A percentile compares a stretch with the other conserved stretches of the same genome.
These are phyloP conservation scores for Neocloeon triangulifer DNA, from an alignment of 1,140 invertebrate species.

Conservation along the genomic window DNA sequence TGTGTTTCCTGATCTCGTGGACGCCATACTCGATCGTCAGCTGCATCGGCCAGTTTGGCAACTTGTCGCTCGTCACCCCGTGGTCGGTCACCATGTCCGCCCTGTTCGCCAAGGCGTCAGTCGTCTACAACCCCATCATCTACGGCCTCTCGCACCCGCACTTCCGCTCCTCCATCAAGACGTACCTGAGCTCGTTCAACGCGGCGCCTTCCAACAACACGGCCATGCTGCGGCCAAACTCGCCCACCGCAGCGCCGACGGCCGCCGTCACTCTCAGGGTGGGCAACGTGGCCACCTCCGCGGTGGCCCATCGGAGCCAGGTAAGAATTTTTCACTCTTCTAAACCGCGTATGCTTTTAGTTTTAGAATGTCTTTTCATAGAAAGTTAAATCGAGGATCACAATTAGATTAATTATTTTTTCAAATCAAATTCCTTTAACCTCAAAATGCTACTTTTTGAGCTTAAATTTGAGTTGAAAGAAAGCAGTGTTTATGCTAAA, in stretches of 20 bases:
- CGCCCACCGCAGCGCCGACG: neutral
- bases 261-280: neutral
- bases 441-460: no score
- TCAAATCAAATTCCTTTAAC: no score
- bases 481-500: no score
- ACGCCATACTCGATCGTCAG: conserved; percentile 26
- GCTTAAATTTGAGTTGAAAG: no score
- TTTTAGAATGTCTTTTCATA: no score
- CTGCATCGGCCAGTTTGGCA: conserved; percentile 24
- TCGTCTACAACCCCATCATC: conserved; percentile 23
- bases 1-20: conserved; percentile 24
- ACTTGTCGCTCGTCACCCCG: conserved; percentile 13
- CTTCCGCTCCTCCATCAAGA: conserved; percentile 19
- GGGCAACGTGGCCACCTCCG: neutral
- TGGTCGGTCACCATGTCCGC: conserved; percentile 18
- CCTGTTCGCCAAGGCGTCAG: conserved; percentile 21
- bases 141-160: conserved; percentile 21
- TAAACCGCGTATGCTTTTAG: no score
- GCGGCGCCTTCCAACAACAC: neutral
- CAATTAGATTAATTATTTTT: no score
- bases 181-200: conserved; percentile 11
- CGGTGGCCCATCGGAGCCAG: no score
- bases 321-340: no score
- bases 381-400: no score
- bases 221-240: neutral